Base-by-base conservation (phyloP, 2,888 invertebrate genomes). In the Ypsolopha scabrella region DNA sequence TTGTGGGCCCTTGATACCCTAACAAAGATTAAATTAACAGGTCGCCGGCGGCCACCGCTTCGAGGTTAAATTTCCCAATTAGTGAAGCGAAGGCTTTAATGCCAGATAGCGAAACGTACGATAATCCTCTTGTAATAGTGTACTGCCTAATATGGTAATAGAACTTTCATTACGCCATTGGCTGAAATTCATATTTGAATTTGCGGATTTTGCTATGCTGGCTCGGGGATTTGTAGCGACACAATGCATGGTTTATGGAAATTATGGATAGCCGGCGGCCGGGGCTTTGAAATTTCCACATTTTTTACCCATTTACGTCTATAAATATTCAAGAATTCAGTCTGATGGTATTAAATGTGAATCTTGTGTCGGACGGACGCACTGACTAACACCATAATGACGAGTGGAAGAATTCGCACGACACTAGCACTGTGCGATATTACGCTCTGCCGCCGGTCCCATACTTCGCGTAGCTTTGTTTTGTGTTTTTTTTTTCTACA, bases 21-120 rank as follows among this genome's bases (percentile, higher is more conserved):
- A 65, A 71, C 74, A 75, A 78, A 79, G 77, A 81, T 80, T 78
- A 76, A 76, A 81, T 78, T 80, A 80, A 78, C 75, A 77, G 76
- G 72, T 73, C 69, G 67, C 67, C 63, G 75, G 72, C 70, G 66
- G 61, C 67, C 62, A 54, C 60, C 57, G 62, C 64, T 63, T 54
- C 55, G 58, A 68, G 70, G 64, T 67, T 67, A 63, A 67, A 68
- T 71, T 70, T 72, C 71, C 70, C 71, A 68, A 72, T 72, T 68
- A 72, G 68, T 65, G 67, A n/a, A 33, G 44, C 43, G 44, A 47
- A 47, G 65, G 70, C 65, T 71, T 72, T 72, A 68, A 75, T 66
- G 72, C 67, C 65, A 65, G 63, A 68, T 67, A 69, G 65, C 65
- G 69, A 68, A 64, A 62, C 65, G 64, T 63, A 64, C 64, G 65